Base-by-base conservation (phyloP, 2,888 invertebrate species). In the Copidosoma aretas region DNA sequence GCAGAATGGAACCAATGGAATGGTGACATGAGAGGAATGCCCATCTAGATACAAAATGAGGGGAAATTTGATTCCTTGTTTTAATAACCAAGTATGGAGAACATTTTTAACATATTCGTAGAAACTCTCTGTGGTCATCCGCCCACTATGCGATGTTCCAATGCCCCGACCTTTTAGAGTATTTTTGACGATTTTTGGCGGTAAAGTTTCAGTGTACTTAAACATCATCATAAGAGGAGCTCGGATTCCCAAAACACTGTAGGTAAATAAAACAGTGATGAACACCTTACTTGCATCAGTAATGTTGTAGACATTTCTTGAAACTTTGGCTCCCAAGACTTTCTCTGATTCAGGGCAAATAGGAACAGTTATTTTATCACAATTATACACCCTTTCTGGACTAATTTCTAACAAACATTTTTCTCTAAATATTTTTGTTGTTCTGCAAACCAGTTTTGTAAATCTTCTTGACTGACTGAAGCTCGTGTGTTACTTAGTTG, bases 381-480 rank as follows among this genome's bases (percentile, higher is more conserved):
- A 71, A 21, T 64, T 71, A 39, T 59, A 71, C 15, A 71, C 73
- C 64, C 75, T 74, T 60, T 22, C 25, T 17, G 73, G 74, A 58
- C 75, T 64, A 43, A 77, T 71, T 60, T 75, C 60, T 19, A 75
- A 66, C 21, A 75, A 68, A 52, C 67, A 61, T 63, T 73, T 72
- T 17, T 63, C 43, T 64, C 52, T 43, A 77, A 65, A 73, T 77
- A 77, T 24, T 41, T 41, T 60, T 71, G 66, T 12, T 74, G 61
- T 66, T 73, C 73, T 41, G 43, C 43, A 71, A 78, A 77, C 77
- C 78, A 78, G 57, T 19, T 54, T 64, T 67, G 64, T 32, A 79
- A 71, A n/a, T 74, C 59, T 24, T 75, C 71, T 74, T 77, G 70
- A 32, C 75, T 75, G 14, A 79, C 78, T 19, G 43, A 49, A 64